These are phyloP conservation scores for Choristoneura rosaceana DNA, from an alignment of 2,888 invertebrate species.

Conservation along the genomic window DNA sequence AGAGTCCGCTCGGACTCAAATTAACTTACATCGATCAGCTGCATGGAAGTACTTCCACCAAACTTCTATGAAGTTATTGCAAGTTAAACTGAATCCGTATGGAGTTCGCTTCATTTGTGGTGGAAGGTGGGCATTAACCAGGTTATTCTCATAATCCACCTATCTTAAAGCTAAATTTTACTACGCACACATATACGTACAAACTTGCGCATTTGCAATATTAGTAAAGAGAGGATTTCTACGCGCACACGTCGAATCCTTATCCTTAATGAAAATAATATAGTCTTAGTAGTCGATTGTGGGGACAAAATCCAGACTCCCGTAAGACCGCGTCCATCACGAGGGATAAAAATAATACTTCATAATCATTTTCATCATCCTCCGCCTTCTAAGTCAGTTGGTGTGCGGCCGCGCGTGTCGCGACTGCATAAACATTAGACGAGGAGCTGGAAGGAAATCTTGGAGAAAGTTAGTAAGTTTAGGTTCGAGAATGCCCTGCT, in stretches of 20 bases:
- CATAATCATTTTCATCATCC: slow-evolving; percentile 65
- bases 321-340: slow-evolving; percentile 58
- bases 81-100: too few species aligned
- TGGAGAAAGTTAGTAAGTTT: not conserved
- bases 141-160: too few species aligned
- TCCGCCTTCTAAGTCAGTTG: slow-evolving; percentile 60
- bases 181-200: too few species aligned
- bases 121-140: too few species aligned
- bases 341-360: slow-evolving; percentile 65
- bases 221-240: not conserved
- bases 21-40: too few species aligned
- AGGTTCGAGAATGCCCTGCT: not conserved
- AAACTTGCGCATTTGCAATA: too few species aligned
- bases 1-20: too few species aligned
- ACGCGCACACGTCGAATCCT: not conserved
- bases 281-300: slow-evolving; percentile 20
- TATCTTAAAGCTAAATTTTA: too few species aligned
- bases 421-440: slow-evolving; percentile 60
- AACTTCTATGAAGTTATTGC: too few species aligned
- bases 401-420: slow-evolving; percentile 60
- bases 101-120: too few species aligned
- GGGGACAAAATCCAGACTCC: slow-evolving; percentile 45
- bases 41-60: too few species aligned
- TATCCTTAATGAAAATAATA: slow-evolving; percentile 35
- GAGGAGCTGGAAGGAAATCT: slow-evolving; percentile 46